These are phyloP conservation scores for Plecotus auritus DNA, from an alignment of 2,113 vertebrate species.

Conservation along the genomic window DNA sequence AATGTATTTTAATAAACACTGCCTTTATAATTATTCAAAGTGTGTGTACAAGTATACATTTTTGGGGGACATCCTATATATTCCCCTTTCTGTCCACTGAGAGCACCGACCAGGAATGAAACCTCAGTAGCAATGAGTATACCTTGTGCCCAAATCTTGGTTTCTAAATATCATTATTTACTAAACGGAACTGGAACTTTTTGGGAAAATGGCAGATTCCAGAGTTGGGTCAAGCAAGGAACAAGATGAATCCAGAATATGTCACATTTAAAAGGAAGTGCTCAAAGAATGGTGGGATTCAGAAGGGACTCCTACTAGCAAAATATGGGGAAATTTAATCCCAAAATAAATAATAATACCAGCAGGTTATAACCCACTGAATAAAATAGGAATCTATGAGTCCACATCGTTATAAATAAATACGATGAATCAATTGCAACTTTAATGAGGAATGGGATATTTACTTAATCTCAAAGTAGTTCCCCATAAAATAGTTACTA, in stretches of 20 bases:
- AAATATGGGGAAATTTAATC: neutral
- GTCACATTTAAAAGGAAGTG: neutral
- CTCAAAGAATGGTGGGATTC: neutral
- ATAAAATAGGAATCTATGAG: neutral
- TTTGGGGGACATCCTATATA: no score
- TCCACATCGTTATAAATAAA: neutral
- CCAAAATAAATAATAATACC: neutral
- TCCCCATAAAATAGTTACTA: neutral
- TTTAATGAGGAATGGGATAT: neutral
- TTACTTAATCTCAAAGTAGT: neutral
- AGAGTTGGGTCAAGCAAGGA: neutral
- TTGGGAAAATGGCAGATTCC: neutral
- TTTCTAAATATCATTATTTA: constrained; percentile 17
- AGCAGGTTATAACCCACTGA: neutral
- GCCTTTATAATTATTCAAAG: no score
- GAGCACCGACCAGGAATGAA: neutral
- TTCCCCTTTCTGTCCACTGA: neutral
- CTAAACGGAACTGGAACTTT: neutral
- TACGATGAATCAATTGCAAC: neutral
- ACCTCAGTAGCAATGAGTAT: neutral
- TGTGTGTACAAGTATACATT: no score
- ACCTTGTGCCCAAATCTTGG: neutral
- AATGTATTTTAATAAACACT: no score
- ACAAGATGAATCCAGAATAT: neutral
- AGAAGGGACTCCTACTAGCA: neutral